Evolutionary conservation across 1,140 invertebrate genomes (phyloP), one percentile per base, ranked within the genome.

Genomic region (Heterodera schachtii): DNA sequence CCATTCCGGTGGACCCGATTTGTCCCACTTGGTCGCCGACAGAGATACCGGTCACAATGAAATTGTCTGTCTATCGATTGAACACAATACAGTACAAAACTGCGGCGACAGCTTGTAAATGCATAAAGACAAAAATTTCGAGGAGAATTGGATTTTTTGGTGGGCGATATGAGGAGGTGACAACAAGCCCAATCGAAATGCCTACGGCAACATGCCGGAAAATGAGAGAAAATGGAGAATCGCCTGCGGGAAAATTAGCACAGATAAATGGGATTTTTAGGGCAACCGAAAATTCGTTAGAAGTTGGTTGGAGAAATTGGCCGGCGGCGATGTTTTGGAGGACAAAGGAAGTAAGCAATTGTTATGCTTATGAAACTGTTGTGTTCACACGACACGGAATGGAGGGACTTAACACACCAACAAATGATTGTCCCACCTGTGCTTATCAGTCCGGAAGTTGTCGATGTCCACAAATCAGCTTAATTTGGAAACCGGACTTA

Each of bases 341-440:
- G 44, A 4, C 64, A 44, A 49, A n/a, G 16, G 43, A 75, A 13
- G 47, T 64, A 5, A 64, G 16, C 3, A 75, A 75, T 75, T 75
- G 74, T 75, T 75, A 75, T 52, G 31, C 60, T 52, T 75, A 49
- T 75, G 74, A 75, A 13, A 75, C 74, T 16, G 74, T 75, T 13
- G 74, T 75, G 1, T 75, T 75, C n/a, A n/a, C n/a, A n/a, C n/a
- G n/a, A n/a, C n/a, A n/a, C n/a, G n/a, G n/a, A n/a, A n/a, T n/a
- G n/a, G 13, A 75, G 13, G 74, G 47, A 13, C 16, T 75, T 3
- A 44, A 44, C 60, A 75, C 74, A 2, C 74, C 74, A 4, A 11
- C 47, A 31, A 44, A 44, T 2, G 41, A 47, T 47, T 11, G 47
- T 9, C 47, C 31, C 47, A 21, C 21, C n/a, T 75, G 74, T 31